phyloP scores from a whole-genome alignment of 2,888 invertebrate genomes.

The Andrena bicolor region DNA sequence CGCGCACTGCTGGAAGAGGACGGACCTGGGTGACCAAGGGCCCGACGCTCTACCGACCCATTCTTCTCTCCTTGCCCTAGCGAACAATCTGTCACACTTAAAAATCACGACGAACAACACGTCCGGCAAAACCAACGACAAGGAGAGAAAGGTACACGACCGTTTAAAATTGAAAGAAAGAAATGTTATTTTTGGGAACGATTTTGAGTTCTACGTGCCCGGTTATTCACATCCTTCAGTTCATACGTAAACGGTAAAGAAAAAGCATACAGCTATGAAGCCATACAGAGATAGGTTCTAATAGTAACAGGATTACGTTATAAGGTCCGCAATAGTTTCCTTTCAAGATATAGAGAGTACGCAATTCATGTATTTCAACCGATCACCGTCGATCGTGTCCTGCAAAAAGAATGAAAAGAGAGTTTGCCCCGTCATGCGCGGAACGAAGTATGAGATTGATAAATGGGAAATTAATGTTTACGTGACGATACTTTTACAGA shows the following conservation, averaged over 20 bases:
- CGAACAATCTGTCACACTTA: conserved; percentile 88
- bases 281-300: conserved; percentile 72
- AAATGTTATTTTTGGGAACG: background rate
- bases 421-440: no score
- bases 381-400: conserved; percentile 1
- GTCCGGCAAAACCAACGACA: conserved; percentile 84
- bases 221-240: conserved; percentile 12
- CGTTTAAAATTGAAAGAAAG: background rate
- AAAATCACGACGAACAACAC: conserved; percentile 86
- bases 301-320: conserved; percentile 76
- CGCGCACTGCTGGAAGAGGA: conserved; percentile 91
- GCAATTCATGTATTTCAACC: background rate
- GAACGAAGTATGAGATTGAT: background rate
- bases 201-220: conserved; percentile 12
- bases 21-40: conserved; percentile 89
- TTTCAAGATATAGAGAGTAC: background rate
- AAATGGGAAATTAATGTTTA: background rate
- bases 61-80: conserved; percentile 89
- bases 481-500: conserved; percentile 72
- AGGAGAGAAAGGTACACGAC: conserved; percentile 84
- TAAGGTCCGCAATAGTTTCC: conserved; percentile 38
- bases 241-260: conserved; percentile 47
- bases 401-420: no score
- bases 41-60: conserved; percentile 90
- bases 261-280: conserved; percentile 61